Evolutionary conservation across 1,140 invertebrate genomes (phyloP), one percentile per base, ranked within the genome.

Genomic region (Hycleus phaleratus): DNA sequence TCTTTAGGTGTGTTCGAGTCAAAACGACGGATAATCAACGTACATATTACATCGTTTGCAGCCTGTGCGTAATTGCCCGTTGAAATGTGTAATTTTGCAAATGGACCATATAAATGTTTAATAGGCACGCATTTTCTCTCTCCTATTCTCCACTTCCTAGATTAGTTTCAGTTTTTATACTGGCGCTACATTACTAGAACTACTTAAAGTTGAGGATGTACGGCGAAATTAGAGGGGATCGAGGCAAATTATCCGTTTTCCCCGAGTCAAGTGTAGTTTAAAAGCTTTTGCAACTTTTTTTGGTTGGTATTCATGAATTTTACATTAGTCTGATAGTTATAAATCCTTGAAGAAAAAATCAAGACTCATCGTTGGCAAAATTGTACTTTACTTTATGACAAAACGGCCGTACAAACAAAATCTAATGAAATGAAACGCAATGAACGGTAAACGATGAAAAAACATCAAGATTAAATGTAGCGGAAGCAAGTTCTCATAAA

Each of bases 11-110:
- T 51, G 49, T 46, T 49, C 43, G 3, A 10, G 38, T 59, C 57
- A 39, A 43, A 58, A 58, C 42, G 57, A 8, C 9, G 11, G 47
- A 57, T 57, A 57, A 57, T 57, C 38, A 57, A 59, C 38, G 57
- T 54, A 50, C 45, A 54, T 59, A 59, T 59, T 59, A 52, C 50
- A 43, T 49, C 53, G 38, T 59, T 59, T 39, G 51, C 57, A 59
- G 57, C 50, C 46, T 59, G 49, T 46, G 42, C 47, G 46, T 59
- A 59, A 59, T 59, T 59, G 57, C 57, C 52, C 57, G 57, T 59
- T 50, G 57, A 59, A 59, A 59, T 59, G 57, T 59, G 57, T 59
- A 59, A 59, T 59, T 59, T 59, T 59, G 45, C 57, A 59, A 59
- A 59, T 59, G 57, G 57, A 59, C 49, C 57, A 50, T 53, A 59